Conservation (phyloP, 2,113 vertebrate genomes). For the Capreolus pygargus region DNA sequence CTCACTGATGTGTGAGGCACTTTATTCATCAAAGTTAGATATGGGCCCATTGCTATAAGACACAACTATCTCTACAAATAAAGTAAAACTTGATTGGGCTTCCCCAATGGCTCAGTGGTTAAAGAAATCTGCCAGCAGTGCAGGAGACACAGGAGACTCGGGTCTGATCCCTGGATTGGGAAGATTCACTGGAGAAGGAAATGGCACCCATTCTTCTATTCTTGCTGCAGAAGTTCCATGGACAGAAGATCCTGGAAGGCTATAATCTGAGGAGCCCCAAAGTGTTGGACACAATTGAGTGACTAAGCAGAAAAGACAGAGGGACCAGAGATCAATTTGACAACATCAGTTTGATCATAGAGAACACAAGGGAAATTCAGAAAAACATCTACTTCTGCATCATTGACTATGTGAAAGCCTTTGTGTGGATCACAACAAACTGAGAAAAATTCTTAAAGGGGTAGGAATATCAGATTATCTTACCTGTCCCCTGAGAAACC, state of each 20-base stretch:
- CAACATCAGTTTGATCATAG: neutral
- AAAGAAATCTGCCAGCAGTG: neutral
- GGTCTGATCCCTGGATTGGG: rapidly evolving
- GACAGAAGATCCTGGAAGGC: neutral
- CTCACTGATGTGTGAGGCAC: neutral
- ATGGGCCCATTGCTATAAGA: neutral
- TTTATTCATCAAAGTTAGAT: neutral
- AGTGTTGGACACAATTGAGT: neutral
- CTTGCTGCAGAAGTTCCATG: neutral
- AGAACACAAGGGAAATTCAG: neutral
- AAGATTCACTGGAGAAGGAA: neutral
- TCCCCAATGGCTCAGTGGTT: neutral
- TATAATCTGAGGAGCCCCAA: neutral
- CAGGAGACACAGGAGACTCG: neutral
- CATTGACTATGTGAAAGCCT: neutral
- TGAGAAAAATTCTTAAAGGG: neutral
- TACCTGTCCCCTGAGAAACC: neutral
- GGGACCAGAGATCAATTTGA: neutral
- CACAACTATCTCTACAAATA: neutral
- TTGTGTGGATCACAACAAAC: neutral
- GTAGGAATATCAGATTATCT: neutral
- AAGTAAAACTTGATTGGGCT: neutral
- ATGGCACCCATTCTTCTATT: neutral
- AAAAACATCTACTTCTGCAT: neutral
- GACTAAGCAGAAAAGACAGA: neutral